Evolutionary conservation across 1,140 invertebrate genomes (phyloP).

Genomic region (Drosophila ohnishii): DNA sequence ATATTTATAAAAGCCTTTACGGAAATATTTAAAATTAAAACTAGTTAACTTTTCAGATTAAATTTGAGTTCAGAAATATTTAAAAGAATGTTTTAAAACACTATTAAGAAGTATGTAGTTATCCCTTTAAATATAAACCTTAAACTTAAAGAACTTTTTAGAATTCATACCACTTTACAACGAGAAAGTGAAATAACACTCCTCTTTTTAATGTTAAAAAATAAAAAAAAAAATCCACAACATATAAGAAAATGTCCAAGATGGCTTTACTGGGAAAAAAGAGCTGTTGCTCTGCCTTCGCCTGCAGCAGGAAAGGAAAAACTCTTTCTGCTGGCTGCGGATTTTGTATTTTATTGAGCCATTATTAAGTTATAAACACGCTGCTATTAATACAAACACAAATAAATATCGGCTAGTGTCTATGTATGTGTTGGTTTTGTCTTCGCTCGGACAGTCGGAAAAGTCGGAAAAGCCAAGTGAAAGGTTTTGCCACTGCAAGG

Average conservation of each 20-base stretch:
- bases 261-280: conserved; percentile 3
- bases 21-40: background rate
- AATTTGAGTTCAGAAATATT: background rate
- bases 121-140: too few species aligned
- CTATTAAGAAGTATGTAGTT: too few species aligned
- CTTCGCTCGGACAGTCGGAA: conserved; percentile 28
- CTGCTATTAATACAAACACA: conserved; percentile 79
- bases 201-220: background rate
- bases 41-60: background rate
- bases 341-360: conserved; percentile 76
- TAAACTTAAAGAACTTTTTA: background rate
- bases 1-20: background rate
- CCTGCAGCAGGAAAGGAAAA: conserved; percentile 66
- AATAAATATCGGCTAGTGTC: conserved; percentile 63
- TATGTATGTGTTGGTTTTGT: conserved; percentile 21
- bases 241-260: conserved; percentile 14
- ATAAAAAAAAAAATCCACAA: background rate
- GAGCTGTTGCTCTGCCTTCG: conserved; percentile 36
- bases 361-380: conserved; percentile 81
- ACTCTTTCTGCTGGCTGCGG: conserved; percentile 44
- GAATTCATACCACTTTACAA: background rate
- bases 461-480: conserved; percentile 54
- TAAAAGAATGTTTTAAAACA: background rate
- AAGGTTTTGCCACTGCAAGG: conserved; percentile 62
- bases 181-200: background rate